Percentiles rank a stretch among this genome's conserved stretches.
phyloP scores from a whole-genome alignment of 2,113 vertebrate species.

The Sphyrna mokarran region DNA sequence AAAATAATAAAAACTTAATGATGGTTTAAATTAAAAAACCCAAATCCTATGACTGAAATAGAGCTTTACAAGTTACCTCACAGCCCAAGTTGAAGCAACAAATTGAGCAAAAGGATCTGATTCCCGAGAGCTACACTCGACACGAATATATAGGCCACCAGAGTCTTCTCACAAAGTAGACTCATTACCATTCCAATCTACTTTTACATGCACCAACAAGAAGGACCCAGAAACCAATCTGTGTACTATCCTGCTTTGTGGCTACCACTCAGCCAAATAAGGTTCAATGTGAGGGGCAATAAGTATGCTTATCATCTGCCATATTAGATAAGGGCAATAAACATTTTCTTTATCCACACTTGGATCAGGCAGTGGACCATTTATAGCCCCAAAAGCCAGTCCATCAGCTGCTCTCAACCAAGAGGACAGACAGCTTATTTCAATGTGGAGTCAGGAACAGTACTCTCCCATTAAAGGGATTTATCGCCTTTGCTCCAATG shows the following conservation, averaged over 20 bases:
- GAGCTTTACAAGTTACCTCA: background rate
- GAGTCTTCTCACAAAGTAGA: background rate
- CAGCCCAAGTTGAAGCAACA: background rate
- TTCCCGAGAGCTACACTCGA: background rate
- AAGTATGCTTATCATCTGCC: background rate
- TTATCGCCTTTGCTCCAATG: background rate
- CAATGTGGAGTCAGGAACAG: background rate
- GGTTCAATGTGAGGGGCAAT: background rate
- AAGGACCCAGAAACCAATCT: background rate
- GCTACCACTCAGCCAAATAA: background rate
- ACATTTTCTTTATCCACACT: background rate
- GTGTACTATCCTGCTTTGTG: background rate
- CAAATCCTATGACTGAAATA: background rate
- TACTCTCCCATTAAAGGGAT: background rate
- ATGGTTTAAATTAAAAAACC: slow-evolving; percentile 19
- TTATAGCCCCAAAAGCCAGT: background rate
- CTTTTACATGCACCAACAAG: background rate
- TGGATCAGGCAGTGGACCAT: background rate
- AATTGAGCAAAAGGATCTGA: background rate
- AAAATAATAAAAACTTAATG: slow-evolving; percentile 24
- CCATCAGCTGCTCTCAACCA: background rate
- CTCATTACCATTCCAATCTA: background rate
- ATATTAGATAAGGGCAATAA: background rate
- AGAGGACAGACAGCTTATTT: background rate
- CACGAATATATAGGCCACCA: background rate